phyloP scores from a whole-genome alignment of 2,797 vertebrate species.

The Neomorphus geoffroyi region DNA sequence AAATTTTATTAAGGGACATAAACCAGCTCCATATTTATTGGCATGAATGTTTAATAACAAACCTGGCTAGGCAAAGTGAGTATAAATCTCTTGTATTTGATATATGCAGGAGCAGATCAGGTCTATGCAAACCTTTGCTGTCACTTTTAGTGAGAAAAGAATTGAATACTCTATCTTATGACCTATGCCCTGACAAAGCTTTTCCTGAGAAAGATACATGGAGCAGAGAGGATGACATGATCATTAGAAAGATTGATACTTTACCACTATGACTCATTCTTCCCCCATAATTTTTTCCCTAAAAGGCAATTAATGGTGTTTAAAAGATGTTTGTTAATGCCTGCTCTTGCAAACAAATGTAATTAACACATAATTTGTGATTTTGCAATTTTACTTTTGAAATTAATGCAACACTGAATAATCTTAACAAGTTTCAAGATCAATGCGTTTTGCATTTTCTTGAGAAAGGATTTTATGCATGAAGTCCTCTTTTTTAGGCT shows the following conservation, averaged over 20 bases:
- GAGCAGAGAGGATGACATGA: not conserved
- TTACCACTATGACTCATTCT: not conserved
- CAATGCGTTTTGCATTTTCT: not conserved
- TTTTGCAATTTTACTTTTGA: not conserved
- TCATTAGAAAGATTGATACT: not conserved
- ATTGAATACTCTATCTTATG: not conserved
- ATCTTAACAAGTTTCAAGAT: not conserved
- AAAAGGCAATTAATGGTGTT: conserved; percentile 43
- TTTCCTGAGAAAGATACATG: not conserved
- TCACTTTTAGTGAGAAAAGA: not conserved
- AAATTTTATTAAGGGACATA: not conserved
- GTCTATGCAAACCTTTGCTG: not conserved
- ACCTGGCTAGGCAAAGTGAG: not conserved
- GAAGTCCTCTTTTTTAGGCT: not conserved
- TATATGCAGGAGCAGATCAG: not conserved
- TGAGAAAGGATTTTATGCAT: not conserved
- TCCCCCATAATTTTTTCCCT: not conserved
- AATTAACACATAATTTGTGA: not conserved
- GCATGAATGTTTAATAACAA: not conserved
- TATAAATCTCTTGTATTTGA: not conserved
- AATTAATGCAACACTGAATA: not conserved
- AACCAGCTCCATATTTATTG: not conserved
- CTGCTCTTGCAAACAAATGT: conserved; percentile 23
- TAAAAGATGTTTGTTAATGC: conserved; percentile 1
- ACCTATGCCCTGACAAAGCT: not conserved